Evolutionary conservation across 2,888 invertebrate genomes (phyloP).

Genomic region (Nephrotoma guestfalica): DNA sequence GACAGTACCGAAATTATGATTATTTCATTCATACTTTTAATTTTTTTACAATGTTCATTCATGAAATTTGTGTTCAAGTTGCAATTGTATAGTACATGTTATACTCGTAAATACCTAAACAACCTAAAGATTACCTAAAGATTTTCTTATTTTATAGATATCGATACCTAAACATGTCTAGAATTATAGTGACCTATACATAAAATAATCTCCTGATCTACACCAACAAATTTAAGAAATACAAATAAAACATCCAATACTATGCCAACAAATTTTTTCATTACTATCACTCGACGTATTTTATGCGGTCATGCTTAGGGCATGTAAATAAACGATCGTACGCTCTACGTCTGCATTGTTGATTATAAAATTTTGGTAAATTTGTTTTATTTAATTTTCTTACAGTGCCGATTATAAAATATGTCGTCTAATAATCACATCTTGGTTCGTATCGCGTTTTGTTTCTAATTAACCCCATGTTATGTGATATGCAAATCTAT

Average conservation of each 20-base stretch:
- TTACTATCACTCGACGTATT: not conserved
- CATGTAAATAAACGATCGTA: not conserved
- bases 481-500: not conserved
- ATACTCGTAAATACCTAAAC: too few species aligned
- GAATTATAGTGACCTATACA: not conserved
- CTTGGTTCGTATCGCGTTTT: not conserved
- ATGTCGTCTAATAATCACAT: not conserved
- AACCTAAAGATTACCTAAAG: too few species aligned
- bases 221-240: not conserved
- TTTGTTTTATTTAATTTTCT: not conserved
- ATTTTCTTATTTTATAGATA: too few species aligned
- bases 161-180: not conserved
- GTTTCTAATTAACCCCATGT: not conserved
- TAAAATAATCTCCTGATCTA: not conserved
- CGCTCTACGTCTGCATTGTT: not conserved
- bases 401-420: not conserved
- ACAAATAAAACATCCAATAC: too few species aligned
- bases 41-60: too few species aligned
- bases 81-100: too few species aligned
- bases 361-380: not conserved
- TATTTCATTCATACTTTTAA: too few species aligned
- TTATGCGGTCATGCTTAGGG: not conserved
- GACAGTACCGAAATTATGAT: too few species aligned
- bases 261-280: not conserved
- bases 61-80: too few species aligned